Evolutionary conservation across 2,888 invertebrate species (phyloP), one percentile per base, ranked within the genome.

Genomic region (Tinea semifulvella): DNA sequence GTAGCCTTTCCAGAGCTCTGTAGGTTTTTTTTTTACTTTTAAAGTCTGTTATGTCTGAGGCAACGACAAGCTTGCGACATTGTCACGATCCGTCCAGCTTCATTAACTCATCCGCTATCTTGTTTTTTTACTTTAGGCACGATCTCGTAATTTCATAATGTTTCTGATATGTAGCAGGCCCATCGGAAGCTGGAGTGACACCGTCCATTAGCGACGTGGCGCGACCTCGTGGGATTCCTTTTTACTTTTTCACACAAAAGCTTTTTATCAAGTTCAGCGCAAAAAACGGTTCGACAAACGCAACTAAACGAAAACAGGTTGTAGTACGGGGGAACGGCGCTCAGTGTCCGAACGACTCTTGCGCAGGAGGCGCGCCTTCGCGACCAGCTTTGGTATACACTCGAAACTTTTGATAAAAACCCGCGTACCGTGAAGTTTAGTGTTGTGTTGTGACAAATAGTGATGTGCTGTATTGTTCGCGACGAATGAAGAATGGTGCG

Each of bases 401-500:
- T 11, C 28, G n/a, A 4, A 28, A n/a, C 18, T n/a, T 4, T 6
- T n/a, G 7, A 28, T 11, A 5, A 11, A 6, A 11, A n/a, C 4
- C 11, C 4, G 7, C 28, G 28, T n/a, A 4, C 28, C 28, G 35
- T 6, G n/a, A 14, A 13, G 35, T 22, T 5, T 8, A 35, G 35
- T 35, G 35, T 7, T 35, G 7, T 7, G 35, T 35, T 13, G 16
- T 16, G 25, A 22, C 25, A 36, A 16, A 16, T 5, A 4, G 36
- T 16, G 17, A 11, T 13, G 42, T 11, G 7, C 25, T 14, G n/a
- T 11, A 16, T 27, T n/a, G 22, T 4, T n/a, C 13, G 22, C 14
- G 42, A 14, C 54, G 58, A 60, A 60, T 59, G 56, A 59, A 53
- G 57, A 63, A 63, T 61, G 61, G 71, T 62, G 66, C 70, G 67